Evolutionary conservation across 2,797 vertebrate genomes (phyloP).

Genomic region (Acanthurus leucopareius): DNA sequence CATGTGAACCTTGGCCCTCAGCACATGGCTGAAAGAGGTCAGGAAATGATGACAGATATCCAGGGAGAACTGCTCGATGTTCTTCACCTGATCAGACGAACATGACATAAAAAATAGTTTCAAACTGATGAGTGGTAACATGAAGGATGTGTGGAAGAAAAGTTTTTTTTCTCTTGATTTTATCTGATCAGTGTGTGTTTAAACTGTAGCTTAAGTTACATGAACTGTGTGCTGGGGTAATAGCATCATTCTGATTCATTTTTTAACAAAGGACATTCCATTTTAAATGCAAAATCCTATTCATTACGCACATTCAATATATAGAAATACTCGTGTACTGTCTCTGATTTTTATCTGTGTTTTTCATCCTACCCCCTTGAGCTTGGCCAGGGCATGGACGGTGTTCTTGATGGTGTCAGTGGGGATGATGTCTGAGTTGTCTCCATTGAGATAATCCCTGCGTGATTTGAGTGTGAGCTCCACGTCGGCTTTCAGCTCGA

Average conservation of each 20-base stretch:
- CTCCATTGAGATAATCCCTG: slow-evolving; percentile 91
- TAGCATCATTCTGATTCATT: not conserved
- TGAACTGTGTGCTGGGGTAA: not conserved
- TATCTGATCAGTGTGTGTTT: slow-evolving; percentile 25
- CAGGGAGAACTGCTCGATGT: slow-evolving; percentile 92
- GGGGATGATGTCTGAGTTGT: slow-evolving; percentile 95
- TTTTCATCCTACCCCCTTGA: slow-evolving; percentile 89
- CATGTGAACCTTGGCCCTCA: slow-evolving; percentile 86
- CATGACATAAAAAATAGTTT: slow-evolving; percentile 21
- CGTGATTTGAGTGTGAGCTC: slow-evolving; percentile 90
- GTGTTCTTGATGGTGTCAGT: slow-evolving; percentile 99
- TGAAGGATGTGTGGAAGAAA: not conserved
- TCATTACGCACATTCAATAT: not conserved
- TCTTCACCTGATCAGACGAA: slow-evolving; percentile 85
- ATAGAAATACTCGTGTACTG: not conserved
- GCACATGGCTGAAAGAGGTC: slow-evolving; percentile 92
- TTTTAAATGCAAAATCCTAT: not conserved
- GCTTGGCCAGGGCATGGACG: slow-evolving; percentile 92
- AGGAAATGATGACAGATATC: slow-evolving; percentile 94
- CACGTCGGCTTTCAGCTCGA: slow-evolving; percentile 90
- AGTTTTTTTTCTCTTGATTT: slow-evolving; percentile 1
- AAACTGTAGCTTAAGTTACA: no score
- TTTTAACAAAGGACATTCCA: not conserved
- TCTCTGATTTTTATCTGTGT: no score
- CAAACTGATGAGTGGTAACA: not conserved